Evolutionary conservation across 1,140 invertebrate genomes (phyloP).

Genomic region (Eupristina koningsbergeri): DNA sequence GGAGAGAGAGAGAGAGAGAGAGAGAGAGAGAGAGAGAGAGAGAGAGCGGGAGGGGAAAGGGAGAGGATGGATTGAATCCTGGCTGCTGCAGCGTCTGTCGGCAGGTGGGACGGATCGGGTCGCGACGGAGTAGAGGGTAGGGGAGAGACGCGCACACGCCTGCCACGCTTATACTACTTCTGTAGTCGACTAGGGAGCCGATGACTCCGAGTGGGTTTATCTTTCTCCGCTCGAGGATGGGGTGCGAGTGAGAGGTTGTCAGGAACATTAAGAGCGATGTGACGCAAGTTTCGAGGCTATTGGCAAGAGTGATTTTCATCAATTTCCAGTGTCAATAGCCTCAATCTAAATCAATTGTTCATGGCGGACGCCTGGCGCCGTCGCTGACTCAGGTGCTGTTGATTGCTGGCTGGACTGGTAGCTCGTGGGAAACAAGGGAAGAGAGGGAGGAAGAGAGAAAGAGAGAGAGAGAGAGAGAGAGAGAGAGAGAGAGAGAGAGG

Average conservation of each 20-base stretch:
- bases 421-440: neutral
- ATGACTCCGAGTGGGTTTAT: neutral
- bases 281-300: conserved; percentile 16
- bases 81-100: conserved; percentile 13
- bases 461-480: too few species aligned
- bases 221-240: neutral
- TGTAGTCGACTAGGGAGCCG: conserved; percentile 10
- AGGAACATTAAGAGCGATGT: neutral
- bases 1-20: too few species aligned
- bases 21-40: neutral
- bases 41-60: neutral
- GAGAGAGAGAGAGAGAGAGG: too few species aligned
- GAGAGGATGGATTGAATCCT: conserved; percentile 14
- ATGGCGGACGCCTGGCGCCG: conserved; percentile 11
- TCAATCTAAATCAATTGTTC: conserved; percentile 32
- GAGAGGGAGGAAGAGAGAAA: neutral
- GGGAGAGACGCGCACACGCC: conserved; percentile 38
- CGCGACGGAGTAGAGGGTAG: too few species aligned
- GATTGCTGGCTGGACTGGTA: neutral
- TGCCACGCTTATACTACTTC: conserved; percentile 42
- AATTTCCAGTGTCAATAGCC: conserved; percentile 31
- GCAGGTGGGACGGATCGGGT: conserved; percentile 46
- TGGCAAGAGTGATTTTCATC: conserved; percentile 33
- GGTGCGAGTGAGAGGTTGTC: neutral
- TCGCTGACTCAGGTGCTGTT: conserved; percentile 31